Conservation (phyloP, 2,113 vertebrate genomes). For the Gallinago paraguaiae region DNA sequence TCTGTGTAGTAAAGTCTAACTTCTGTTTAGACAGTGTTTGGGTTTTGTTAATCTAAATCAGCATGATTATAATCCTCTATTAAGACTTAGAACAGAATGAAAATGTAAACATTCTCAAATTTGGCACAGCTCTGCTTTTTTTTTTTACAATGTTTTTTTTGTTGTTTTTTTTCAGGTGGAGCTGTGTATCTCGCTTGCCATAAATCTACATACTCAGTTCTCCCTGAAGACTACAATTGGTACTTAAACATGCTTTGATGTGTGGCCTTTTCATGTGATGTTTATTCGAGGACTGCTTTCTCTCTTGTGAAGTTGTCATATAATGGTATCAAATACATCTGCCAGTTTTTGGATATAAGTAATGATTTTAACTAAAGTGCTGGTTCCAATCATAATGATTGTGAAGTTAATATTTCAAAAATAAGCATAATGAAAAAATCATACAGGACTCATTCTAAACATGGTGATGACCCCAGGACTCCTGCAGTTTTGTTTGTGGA, state of each 20-base stretch:
- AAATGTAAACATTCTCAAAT: neutral
- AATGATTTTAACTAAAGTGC: neutral
- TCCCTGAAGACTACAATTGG: conserved; percentile 85
- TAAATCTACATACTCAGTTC: conserved; percentile 76
- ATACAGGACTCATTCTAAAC: neutral
- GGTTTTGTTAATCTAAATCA: neutral
- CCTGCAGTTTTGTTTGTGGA: neutral
- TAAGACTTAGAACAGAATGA: neutral
- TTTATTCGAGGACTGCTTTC: neutral
- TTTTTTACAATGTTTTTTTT: neutral
- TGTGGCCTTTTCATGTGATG: neutral
- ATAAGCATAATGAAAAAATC: neutral
- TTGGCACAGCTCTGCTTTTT: neutral
- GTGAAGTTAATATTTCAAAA: neutral
- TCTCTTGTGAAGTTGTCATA: fast-evolving
- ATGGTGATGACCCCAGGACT: neutral
- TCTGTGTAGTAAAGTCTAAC: neutral
- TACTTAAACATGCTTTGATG: conserved; percentile 17
- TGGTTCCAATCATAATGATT: neutral
- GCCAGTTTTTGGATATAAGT: neutral
- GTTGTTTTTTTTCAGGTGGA: conserved; percentile 51
- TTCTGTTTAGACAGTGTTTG: neutral
- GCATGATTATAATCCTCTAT: neutral
- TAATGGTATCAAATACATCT: neutral
- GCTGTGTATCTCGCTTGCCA: neutral